These are phyloP conservation scores for Ptychoptera albimana DNA, from an alignment of 2,888 invertebrate genomes.

Conservation along the genomic window DNA sequence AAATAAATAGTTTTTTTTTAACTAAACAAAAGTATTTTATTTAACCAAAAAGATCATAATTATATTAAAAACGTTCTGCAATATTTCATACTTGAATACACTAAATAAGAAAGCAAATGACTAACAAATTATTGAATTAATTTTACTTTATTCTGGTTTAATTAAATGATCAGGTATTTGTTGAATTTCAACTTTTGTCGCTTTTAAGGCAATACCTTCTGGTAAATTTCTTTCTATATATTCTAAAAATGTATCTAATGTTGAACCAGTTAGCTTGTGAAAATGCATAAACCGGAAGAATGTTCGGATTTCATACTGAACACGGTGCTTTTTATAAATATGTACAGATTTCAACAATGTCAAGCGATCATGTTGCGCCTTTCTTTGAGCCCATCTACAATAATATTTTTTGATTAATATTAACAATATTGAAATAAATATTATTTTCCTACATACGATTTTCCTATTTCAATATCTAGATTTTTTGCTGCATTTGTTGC, in stretches of 20 bases:
- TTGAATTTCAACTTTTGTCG: slow-evolving; percentile 56
- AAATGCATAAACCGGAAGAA: slow-evolving; percentile 75
- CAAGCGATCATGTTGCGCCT: slow-evolving; percentile 56
- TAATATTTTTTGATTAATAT: slow-evolving; percentile 1
- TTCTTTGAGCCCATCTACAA: slow-evolving; percentile 56
- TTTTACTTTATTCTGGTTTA: slow-evolving; percentile 24
- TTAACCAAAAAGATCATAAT: too few relatives aligned
- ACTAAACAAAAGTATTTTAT: too few relatives aligned
- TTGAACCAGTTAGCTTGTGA: slow-evolving; percentile 80
- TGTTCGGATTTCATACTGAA: slow-evolving; percentile 91
- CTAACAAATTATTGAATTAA: too few relatives aligned
- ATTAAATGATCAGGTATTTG: slow-evolving; percentile 38
- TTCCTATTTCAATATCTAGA: slow-evolving; percentile 59
- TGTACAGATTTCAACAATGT: slow-evolving; percentile 78
- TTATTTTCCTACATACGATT: slow-evolving; percentile 36
- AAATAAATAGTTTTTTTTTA: too few relatives aligned
- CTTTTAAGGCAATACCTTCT: slow-evolving; percentile 90
- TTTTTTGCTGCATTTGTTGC: slow-evolving; percentile 63
- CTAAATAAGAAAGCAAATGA: too few relatives aligned
- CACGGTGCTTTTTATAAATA: slow-evolving; percentile 82
- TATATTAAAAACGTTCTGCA: too few relatives aligned
- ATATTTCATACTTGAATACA: too few relatives aligned
- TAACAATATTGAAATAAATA: background rate
- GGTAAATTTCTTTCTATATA: slow-evolving; percentile 94
- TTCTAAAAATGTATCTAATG: slow-evolving; percentile 88